phyloP scores from a whole-genome alignment of 1,140 invertebrate genomes.

The Dendroctonus ponderosae region DNA sequence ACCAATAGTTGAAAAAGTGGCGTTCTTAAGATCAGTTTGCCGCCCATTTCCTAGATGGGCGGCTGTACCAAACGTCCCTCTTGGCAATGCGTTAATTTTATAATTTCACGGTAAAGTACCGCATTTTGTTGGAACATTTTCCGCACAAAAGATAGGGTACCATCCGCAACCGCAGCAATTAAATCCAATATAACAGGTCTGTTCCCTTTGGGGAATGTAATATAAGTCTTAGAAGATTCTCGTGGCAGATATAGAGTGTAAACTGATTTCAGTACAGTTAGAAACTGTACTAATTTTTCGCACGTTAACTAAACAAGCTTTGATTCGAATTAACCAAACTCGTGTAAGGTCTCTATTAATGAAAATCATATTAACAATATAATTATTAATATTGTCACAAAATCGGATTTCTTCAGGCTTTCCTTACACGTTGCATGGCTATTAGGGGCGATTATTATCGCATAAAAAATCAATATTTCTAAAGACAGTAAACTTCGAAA shows the following conservation, averaged over 20 bases:
- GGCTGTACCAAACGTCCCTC: conserved; percentile 14
- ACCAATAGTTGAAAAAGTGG: too few relatives aligned
- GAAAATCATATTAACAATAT: too few relatives aligned
- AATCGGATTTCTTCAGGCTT: too few relatives aligned
- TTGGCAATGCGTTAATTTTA: conserved; percentile 21
- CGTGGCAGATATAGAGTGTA: conserved; percentile 29
- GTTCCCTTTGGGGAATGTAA: conserved; percentile 22
- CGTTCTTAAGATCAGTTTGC: too few relatives aligned
- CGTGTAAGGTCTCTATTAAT: too few relatives aligned
- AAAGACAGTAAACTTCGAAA: background rate
- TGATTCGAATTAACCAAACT: too few relatives aligned
- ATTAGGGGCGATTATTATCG: too few relatives aligned
- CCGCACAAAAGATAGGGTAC: conserved; percentile 8
- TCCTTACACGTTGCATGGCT: too few relatives aligned
- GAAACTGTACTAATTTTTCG: too few relatives aligned
- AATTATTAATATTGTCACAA: too few relatives aligned
- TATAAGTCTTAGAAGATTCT: conserved; percentile 30
- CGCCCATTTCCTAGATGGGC: conserved; percentile 11
- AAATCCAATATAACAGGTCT: conserved; percentile 33
- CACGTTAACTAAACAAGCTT: too few relatives aligned
- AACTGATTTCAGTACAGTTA: conserved; percentile 21
- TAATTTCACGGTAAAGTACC: conserved; percentile 26
- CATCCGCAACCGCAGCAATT: conserved; percentile 20
- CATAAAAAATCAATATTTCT: background rate
- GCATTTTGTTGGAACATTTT: conserved; percentile 18